Evolutionary conservation across 64 coral and sea anemone species (phyloP), one percentile per base, ranked within the genome.

Genomic region (Montipora foliosa): DNA sequence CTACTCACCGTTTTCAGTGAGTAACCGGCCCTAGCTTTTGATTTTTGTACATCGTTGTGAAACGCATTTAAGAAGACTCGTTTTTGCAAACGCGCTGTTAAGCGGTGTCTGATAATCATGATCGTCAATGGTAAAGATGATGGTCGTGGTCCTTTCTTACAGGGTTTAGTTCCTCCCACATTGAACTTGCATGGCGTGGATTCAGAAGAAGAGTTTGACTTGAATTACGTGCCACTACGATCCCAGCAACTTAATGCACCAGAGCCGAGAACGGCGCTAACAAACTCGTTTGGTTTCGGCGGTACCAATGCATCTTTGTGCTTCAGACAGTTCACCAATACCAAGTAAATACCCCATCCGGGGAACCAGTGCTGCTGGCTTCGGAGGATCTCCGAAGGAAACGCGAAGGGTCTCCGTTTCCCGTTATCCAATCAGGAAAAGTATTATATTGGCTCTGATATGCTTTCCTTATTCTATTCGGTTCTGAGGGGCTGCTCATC

Each of bases 251-350:
- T 99, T 8, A 15, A 37, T 37, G 46, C 78, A 6, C 49, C 82
- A 29, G 45, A 59, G 19, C 20, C 87, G 44, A 77, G 80, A 68
- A 89, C 72, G 29, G 98, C 95, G 4, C 74, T 99, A 25, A 96
- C 95, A 0, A 99, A 96, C 79, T 99, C 98, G 29, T 99, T 99
- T 75, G 98, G 98, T 8, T 99, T 99, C 79, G 98, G 98, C 4
- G 98, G 98, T 12, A 99, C 98, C 19, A 99, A 99, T 74, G 92
- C 95, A 58, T 94, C 89, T 62, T 91, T 99, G 88, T 99, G 98
- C 81, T 80, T 99, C 60, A 95, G 91, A 47, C 48, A 91, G 67
- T 73, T 87, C 9, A 50, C 24, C 15, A 6, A 13, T 16, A 47
- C 46, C 5, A 48, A 48, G 12, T 78, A 50, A 49, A 46, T 78